These are phyloP conservation scores for Scophthalmus maximus DNA, from an alignment of 2,113 vertebrate genomes.

Conservation along the genomic window DNA sequence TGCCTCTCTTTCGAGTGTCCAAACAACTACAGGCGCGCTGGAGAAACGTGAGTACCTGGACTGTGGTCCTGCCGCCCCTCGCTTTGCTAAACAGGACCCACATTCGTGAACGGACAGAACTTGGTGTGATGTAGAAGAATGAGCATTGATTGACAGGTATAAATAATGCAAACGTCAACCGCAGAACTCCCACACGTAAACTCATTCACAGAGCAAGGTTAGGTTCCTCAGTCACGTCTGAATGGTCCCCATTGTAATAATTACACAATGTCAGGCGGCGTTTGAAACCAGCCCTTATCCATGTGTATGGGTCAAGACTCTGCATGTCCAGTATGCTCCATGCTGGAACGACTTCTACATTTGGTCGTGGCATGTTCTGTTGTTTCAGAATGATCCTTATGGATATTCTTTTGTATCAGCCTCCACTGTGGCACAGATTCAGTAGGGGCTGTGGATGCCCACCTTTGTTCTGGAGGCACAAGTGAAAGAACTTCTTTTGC, in stretches of 20 bases:
- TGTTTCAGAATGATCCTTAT: constrained; percentile 38
- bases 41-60: constrained; percentile 90
- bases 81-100: constrained; percentile 3
- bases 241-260: background rate
- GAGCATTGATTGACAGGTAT: background rate
- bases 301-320: constrained; percentile 7
- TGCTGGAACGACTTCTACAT: constrained; percentile 49
- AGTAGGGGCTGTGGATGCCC: constrained; percentile 31
- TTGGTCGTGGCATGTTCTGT: constrained; percentile 69
- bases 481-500: constrained; percentile 58
- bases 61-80: background rate
- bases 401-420: constrained; percentile 14
- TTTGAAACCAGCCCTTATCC: constrained; percentile 4
- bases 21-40: constrained; percentile 88
- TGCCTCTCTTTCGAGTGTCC: constrained; percentile 93
- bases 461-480: constrained; percentile 20
- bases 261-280: background rate
- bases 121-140: background rate
- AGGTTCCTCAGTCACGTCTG: background rate
- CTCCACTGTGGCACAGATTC: constrained; percentile 17
- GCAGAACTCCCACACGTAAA: background rate
- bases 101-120: background rate
- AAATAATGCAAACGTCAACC: background rate
- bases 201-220: background rate
- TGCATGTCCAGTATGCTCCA: constrained; percentile 69